phyloP scores from a whole-genome alignment of 1,140 invertebrate species.

The Diploscapter pachys region DNA sequence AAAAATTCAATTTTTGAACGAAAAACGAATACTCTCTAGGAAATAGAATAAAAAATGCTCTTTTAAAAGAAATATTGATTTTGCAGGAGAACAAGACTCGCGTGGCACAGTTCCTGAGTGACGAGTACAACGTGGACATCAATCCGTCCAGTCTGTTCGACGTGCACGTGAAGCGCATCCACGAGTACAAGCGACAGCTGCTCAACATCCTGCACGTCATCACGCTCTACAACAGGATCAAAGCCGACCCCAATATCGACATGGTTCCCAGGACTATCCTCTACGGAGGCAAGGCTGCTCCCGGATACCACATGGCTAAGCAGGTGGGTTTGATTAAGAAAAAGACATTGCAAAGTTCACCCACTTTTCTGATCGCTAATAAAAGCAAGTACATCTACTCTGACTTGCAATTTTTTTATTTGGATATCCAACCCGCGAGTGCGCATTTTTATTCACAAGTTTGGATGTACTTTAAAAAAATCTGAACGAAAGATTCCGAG shows the following conservation, averaged over 20 bases:
- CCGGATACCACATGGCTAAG: conserved; percentile 96
- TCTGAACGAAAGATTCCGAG: no score
- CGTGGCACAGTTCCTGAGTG: conserved; percentile 78
- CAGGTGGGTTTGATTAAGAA: conserved; percentile 61
- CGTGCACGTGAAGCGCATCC: conserved; percentile 77
- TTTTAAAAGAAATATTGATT: neutral
- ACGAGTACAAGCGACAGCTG: conserved; percentile 96
- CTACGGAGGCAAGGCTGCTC: conserved; percentile 97
- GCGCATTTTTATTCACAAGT: no score
- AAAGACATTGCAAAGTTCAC: no score
- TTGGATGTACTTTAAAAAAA: no score
- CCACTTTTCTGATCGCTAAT: no score
- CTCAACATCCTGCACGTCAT: conserved; percentile 94
- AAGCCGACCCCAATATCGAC: conserved; percentile 76
- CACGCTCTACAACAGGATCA: conserved; percentile 94
- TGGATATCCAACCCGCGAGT: no score
- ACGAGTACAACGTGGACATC: conserved; percentile 82
- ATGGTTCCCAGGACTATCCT: conserved; percentile 90
- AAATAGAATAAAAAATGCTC: no score
- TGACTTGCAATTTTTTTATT: no score
- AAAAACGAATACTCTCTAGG: neutral
- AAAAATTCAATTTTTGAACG: conserved; percentile 70
- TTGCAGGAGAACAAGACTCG: conserved; percentile 84
- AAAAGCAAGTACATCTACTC: no score
- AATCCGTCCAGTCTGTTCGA: conserved; percentile 29